These are phyloP conservation scores for Propithecus deckenii DNA, from an alignment of 2,797 vertebrate species.

Conservation along the genomic window DNA sequence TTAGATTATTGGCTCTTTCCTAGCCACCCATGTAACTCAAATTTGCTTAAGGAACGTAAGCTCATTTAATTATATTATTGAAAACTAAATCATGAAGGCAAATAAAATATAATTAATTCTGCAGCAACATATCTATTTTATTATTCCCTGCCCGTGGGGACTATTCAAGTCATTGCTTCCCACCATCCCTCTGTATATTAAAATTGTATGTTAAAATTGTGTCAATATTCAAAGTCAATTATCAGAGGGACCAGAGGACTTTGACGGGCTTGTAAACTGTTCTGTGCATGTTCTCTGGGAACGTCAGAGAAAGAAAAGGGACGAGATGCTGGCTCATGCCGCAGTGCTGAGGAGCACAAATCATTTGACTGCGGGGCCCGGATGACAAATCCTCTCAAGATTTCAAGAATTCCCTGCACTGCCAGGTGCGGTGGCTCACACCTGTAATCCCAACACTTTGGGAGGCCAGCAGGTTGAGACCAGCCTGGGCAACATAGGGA, in stretches of 20 bases:
- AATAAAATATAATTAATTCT: neutral
- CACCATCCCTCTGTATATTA: neutral
- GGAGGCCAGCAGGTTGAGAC: neutral
- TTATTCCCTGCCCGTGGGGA: neutral
- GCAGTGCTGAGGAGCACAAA: neutral
- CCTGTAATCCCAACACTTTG: too few relatives aligned
- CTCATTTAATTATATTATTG: neutral
- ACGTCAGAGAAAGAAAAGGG: neutral
- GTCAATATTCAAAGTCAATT: neutral
- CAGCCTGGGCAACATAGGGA: neutral
- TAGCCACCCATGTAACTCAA: neutral
- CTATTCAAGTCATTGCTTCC: neutral
- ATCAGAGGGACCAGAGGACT: neutral
- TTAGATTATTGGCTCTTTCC: neutral
- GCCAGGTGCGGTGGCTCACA: too few relatives aligned
- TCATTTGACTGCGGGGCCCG: too few relatives aligned
- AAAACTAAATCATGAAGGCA: neutral
- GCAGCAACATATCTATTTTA: neutral
- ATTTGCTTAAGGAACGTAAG: neutral
- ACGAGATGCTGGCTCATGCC: neutral
- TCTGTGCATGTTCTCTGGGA: neutral
- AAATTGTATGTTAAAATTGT: neutral
- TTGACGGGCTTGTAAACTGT: neutral
- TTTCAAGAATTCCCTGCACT: neutral
- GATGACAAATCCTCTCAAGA: neutral